A percentile compares a stretch with the other conserved stretches of the same genome.
Evolutionary conservation across 2,113 vertebrate species (phyloP).

Genomic region (Lagopus leucura): DNA sequence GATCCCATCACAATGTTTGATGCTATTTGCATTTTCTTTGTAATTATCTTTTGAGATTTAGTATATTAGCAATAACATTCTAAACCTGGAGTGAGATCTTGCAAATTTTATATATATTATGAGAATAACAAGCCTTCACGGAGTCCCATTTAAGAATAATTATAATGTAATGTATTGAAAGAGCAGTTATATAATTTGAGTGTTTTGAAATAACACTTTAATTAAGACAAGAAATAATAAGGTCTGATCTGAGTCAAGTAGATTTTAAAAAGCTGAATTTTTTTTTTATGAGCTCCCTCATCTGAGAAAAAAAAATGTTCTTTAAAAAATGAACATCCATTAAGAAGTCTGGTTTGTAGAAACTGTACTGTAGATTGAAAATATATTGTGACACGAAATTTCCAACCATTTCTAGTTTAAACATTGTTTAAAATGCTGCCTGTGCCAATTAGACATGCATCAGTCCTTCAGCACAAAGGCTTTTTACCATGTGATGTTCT

Average conservation of each 20-base stretch:
- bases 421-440: background rate
- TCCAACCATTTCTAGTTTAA: background rate
- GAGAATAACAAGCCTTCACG: background rate
- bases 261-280: background rate
- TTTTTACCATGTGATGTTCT: constrained; percentile 40
- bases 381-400: background rate
- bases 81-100: background rate
- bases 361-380: background rate
- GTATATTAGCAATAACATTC: background rate
- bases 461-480: constrained; percentile 47
- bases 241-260: background rate
- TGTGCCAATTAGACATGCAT: constrained; percentile 32
- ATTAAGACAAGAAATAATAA: background rate
- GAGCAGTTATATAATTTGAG: background rate
- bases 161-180: background rate
- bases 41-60: background rate
- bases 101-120: background rate
- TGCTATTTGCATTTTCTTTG: background rate
- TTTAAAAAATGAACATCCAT: no score
- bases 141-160: background rate
- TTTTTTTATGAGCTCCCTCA: background rate
- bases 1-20: background rate
- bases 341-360: background rate
- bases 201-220: background rate
- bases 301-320: background rate